These are phyloP conservation scores for Melanchra persicariae DNA, from an alignment of 2,888 invertebrate genomes.

Conservation along the genomic window DNA sequence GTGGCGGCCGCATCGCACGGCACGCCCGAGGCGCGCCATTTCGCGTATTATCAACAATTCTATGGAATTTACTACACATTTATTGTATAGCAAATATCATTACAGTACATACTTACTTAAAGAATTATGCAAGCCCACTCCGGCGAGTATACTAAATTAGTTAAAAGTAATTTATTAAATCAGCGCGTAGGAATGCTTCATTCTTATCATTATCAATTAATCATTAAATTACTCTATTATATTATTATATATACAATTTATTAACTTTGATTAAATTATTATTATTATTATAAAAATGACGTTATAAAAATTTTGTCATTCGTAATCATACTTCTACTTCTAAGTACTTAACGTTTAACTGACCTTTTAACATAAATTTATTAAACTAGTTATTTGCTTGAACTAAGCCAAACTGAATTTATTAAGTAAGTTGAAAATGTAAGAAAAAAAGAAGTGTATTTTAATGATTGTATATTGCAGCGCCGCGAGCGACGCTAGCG, in stretches of 20 bases:
- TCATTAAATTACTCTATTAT: conserved; percentile 91
- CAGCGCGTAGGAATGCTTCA: conserved; percentile 91
- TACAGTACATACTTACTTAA: conserved; percentile 85
- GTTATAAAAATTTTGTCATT: conserved; percentile 91
- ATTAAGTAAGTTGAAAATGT: conserved; percentile 91
- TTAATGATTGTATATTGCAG: conserved; percentile 89
- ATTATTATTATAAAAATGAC: conserved; percentile 90
- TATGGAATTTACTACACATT: conserved; percentile 87
- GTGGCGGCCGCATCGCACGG: conserved; percentile 73
- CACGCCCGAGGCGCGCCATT: conserved; percentile 80
- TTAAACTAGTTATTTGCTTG: conserved; percentile 91
- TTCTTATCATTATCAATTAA: conserved; percentile 91
- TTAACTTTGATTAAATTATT: conserved; percentile 91
- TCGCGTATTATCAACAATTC: conserved; percentile 87
- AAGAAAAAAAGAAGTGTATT: conserved; percentile 89
- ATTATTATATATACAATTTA: conserved; percentile 91
- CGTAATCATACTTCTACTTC: conserved; percentile 91
- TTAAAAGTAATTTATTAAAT: conserved; percentile 92
- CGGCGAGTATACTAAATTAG: conserved; percentile 92
- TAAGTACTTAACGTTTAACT: conserved; percentile 90
- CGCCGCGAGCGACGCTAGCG: conserved; percentile 69
- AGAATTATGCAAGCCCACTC: conserved; percentile 85
- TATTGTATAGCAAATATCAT: conserved; percentile 89
- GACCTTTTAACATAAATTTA: conserved; percentile 91
- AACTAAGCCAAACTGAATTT: conserved; percentile 91